Percentiles rank a stretch among this genome's conserved stretches.
Evolutionary conservation across 2,888 invertebrate genomes (phyloP).

Genomic region (Trissolcus japonicus): DNA sequence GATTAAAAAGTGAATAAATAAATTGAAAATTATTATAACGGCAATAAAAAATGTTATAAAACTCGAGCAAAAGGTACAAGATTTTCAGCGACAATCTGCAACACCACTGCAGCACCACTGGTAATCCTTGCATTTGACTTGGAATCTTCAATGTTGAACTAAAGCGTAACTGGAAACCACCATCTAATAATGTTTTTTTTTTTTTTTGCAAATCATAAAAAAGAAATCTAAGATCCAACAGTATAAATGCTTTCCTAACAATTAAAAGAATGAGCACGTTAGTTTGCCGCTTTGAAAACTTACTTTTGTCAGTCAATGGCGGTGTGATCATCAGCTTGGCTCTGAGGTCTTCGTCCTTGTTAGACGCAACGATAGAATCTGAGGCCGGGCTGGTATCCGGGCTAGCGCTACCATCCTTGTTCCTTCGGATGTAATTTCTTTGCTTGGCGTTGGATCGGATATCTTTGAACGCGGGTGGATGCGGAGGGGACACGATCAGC

Average conservation of each 20-base stretch:
- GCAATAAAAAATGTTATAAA: background rate
- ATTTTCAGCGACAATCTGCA: too few relatives aligned
- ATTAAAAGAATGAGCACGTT: too few relatives aligned
- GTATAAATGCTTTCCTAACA: too few relatives aligned
- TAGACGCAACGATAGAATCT: constrained; percentile 65
- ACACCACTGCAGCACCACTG: too few relatives aligned
- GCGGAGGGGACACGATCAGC: constrained; percentile 73
- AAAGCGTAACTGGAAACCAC: too few relatives aligned
- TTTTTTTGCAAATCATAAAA: background rate
- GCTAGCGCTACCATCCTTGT: constrained; percentile 80
- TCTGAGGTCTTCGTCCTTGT: constrained; percentile 74
- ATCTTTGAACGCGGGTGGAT: constrained; percentile 70
- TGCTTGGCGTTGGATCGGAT: constrained; percentile 72
- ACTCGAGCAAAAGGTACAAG: background rate
- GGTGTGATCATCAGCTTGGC: constrained; percentile 64
- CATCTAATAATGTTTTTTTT: too few relatives aligned
- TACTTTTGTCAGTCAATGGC: constrained; percentile 69
- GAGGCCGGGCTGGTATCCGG: constrained; percentile 74
- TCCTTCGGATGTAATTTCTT: constrained; percentile 82
- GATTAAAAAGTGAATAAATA: background rate
- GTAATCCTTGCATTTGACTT: too few relatives aligned
- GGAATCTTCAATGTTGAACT: too few relatives aligned
- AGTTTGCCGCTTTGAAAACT: constrained; percentile 54
- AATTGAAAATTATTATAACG: background rate
- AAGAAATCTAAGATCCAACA: too few relatives aligned